Evolutionary conservation across 2,113 vertebrate species (phyloP), one percentile per base, ranked within the genome.

Genomic region (Megalops atlanticus): DNA sequence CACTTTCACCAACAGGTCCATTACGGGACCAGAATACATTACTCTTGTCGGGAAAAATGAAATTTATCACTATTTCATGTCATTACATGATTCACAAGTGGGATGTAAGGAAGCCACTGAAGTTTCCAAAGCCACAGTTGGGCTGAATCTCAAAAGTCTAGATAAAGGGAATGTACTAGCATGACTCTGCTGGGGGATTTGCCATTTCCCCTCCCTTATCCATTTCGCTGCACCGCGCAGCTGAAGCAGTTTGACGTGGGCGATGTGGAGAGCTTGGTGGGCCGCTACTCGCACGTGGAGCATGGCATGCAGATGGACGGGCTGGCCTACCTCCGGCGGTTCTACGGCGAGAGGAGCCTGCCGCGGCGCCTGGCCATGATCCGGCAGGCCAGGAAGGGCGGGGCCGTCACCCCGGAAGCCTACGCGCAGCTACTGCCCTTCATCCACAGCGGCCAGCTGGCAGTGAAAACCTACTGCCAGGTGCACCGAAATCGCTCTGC

Each of bases 161-260:
- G 7, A 10, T 14, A 10, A 45, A 45, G 43, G 43, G 14, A 45
- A 45, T 45, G 43, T n/a, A n/a, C n/a, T n/a, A n/a, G n/a, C n/a
- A n/a, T n/a, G n/a, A n/a, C n/a, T n/a, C n/a, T n/a, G n/a, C n/a
- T n/a, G n/a, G n/a, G n/a, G n/a, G n/a, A n/a, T n/a, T n/a, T n/a
- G 10, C 52, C 14, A 40, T 33, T 11, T 5, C 27, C 35, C 3
- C 21, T 36, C 33, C 35, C 16, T 2, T 52, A 71, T 81, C n/a
- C 73, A 27, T 7, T 10, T 38, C 11, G 69, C 52, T 11, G 78
- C 54, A 31, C 18, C 45, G 43, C 14, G 2, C 86, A 95, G 93
- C 68, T 95, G 43, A 94, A 94, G 74, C 94, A 94, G 83, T 94
- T 95, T 80, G 93, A 95, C 0, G 92, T 94, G 80, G 94, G 93